Base-by-base conservation (phyloP, 2,888 invertebrate species). In the Volucella bombylans region DNA sequence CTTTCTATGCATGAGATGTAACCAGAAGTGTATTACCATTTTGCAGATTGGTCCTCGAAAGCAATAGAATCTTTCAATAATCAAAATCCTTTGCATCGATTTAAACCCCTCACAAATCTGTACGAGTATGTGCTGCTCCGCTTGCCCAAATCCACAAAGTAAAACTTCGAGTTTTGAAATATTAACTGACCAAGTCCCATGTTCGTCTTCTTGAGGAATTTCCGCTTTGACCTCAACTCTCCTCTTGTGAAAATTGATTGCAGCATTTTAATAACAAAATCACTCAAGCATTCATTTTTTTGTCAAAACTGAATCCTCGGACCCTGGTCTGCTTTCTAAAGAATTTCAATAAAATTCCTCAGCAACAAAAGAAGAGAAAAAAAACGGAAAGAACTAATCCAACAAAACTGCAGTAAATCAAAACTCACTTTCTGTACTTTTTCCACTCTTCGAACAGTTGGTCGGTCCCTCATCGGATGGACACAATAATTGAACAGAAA, bases 301-400 rank as follows among this genome's bases (percentile, higher is more conserved):
- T 10, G 38, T 47, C 10, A 8, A 18, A 67, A 76, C 57, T 23
- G 59, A 67, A 15, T 10, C 9, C 39, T 31, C 31, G 2, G 39
- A 73, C 43, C 62, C 54, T 31, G n/a, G 54, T 15, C 14, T 47
- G 61, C 72, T 68, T 55, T 8, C 18, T n/a, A 41, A 80, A 74
- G 80, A 74, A 80, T 80, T 80, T 67, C 74, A 80, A 74, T 80
- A 74, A 80, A 74, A 62, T 62, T 38, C 31, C 14, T 47, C 18
- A 23, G 39, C 38, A 59, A 57, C 6, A 59, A 59, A 59, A 71
- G 59, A 45, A 12, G 2, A 45, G 4, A 45, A 6, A 18, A 49
- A 47, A 18, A 47, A 38, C 18, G 18, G 39, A 41, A 15, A n/a
- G 9, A 23, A 23, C 18, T 23, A 23, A 23, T 18, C 12, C 47